Evolutionary conservation across 2,888 invertebrate species (phyloP), one percentile per base, ranked within the genome.

Genomic region (Saturnia japonica): DNA sequence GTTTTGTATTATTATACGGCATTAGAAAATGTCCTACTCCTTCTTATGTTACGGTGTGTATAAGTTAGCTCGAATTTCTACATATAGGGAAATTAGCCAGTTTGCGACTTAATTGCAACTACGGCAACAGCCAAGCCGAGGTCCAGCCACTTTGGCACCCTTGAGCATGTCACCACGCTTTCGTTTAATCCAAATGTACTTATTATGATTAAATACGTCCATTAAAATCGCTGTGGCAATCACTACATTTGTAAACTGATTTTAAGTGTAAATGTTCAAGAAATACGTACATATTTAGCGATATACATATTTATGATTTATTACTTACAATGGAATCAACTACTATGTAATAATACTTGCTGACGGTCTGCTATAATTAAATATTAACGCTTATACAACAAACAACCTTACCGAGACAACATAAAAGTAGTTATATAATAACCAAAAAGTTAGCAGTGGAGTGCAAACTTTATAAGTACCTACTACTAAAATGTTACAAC

Each of bases 401-500:
- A 60, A 28, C 14, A 60, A 60, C 57, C 57, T 25, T 60, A 25
- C 16, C 28, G 4, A 25, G 1, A 12, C 4, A 25, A 14, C 25
- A 28, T 60, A 60, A 14, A 60, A 16, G 14, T 28, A 7, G 28
- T 28, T 28, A 25, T 28, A 14, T 25, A 25, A 14, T 28, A 60
- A 28, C 57, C 14, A 12, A 4, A 25, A 28, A 60, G 14, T 28
- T 28, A 60, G 57, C 6, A 28, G 3, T 14, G 14, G 1, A 14
- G 28, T 3, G 57, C 14, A 60, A 60, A 60, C 25, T 60, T 60
- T 60, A 28, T 40, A 25, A 6, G 19, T 62, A 64, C 40, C 2
- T 64, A 64, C 40, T 64, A 64, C 6, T n/a, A 64, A 34, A 64
- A 64, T 40, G 45, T 45, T 54, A 14, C 54, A 74, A 91, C 94